phyloP scores from a whole-genome alignment of 1,140 invertebrate species.

The Mycetomoellerius zeteki region DNA sequence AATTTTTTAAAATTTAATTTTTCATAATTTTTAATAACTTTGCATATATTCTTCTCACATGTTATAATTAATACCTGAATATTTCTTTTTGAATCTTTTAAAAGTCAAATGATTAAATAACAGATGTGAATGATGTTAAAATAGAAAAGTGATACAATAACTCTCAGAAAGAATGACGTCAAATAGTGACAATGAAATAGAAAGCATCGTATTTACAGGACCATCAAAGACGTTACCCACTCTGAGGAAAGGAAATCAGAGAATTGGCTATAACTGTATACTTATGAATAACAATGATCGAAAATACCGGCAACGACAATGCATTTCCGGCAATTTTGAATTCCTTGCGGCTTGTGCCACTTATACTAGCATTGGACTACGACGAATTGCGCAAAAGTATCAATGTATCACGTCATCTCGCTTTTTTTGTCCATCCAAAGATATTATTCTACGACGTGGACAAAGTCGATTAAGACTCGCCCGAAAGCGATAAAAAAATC shows the following conservation, averaged over 20 bases:
- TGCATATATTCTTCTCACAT: too few relatives aligned
- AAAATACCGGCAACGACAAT: conserved; percentile 30
- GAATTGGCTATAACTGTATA: conserved; percentile 21
- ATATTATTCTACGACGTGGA: neutral
- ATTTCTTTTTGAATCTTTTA: neutral
- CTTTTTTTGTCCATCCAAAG: neutral
- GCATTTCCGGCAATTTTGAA: conserved; percentile 49
- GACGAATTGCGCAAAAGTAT: conserved; percentile 39
- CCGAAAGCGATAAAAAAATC: conserved; percentile 27
- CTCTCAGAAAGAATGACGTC: conserved; percentile 19
- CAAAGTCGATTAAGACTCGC: neutral
- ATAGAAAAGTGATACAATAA: neutral
- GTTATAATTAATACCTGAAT: neutral
- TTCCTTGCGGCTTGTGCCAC: neutral
- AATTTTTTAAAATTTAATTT: neutral
- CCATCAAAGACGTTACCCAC: neutral
- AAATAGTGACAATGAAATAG: conserved; percentile 31
- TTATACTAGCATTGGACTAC: conserved; percentile 39
- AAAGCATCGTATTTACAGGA: conserved; percentile 9
- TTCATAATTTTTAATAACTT: conserved; percentile 4
- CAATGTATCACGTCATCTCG: neutral
- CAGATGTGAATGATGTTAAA: neutral
- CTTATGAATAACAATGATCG: conserved; percentile 54
- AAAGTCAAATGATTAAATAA: neutral
- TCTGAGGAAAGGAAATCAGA: conserved; percentile 30